A percentile compares a stretch with the other conserved stretches of the same genome.
Evolutionary conservation across 2,888 invertebrate genomes (phyloP).

Genomic region (Noctua janthe): DNA sequence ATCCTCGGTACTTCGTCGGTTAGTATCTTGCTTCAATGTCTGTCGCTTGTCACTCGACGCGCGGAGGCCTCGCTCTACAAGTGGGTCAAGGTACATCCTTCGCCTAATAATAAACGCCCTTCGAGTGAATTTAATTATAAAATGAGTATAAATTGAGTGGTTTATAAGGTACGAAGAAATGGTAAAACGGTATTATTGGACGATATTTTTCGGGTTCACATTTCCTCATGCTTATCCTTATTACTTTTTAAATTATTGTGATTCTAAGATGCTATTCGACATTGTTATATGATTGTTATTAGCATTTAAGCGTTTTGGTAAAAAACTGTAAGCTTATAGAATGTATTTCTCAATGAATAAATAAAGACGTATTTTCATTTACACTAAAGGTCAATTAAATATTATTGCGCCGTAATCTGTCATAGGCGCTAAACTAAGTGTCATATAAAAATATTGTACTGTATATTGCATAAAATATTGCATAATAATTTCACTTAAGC

Average conservation of each 20-base stretch:
- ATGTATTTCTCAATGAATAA: not conserved
- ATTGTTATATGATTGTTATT: too few species aligned
- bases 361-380: not conserved
- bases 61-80: slow-evolving; percentile 46
- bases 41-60: slow-evolving; percentile 26
- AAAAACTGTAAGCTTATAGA: too few species aligned
- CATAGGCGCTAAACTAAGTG: not conserved
- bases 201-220: too few species aligned
- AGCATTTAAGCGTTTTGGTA: too few species aligned
- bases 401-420: not conserved
- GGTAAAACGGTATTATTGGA: not conserved
- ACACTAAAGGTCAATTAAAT: not conserved
- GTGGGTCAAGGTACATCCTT: slow-evolving; percentile 65
- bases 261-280: too few species aligned
- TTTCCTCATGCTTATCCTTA: not conserved
- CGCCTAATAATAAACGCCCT: slow-evolving; percentile 41
- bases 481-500: not conserved
- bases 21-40: slow-evolving; percentile 37
- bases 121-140: slow-evolving; percentile 35
- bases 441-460: not conserved
- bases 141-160: slow-evolving; percentile 3
- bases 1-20: slow-evolving; percentile 29
- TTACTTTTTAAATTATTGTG: not conserved
- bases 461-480: not conserved
- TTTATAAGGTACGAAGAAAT: not conserved